Base-by-base conservation (phyloP, 2,888 invertebrate species). In the Heliconius sara region DNA sequence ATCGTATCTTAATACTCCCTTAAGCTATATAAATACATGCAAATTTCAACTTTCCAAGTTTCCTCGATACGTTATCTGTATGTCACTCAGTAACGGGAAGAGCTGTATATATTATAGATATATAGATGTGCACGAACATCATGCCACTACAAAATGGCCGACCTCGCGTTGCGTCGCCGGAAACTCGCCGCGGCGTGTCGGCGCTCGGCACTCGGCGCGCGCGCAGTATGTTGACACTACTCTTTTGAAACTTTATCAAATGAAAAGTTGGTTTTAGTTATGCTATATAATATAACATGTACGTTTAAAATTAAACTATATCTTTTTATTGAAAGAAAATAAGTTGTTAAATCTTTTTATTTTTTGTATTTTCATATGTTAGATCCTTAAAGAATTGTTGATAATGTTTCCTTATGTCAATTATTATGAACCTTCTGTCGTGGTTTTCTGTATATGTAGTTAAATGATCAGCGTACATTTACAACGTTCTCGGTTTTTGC, bases 91-190 rank as follows among this genome's bases (percentile, higher is more conserved):
- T 60, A 60, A 60, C 10, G 60, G 60, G n/a, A n/a, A 19, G 52
- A 52, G 22, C 9, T 22, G 19, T 52, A 22, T 22, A 52, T 52
- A 22, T 22, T 52, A 52, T 52, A 52, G 3, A n/a, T n/a, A 57
- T 7, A 60, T 60, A 60, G 22, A 60, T 12, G 67, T 34, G 43
- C 25, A 70, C 43, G 43, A n/a, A 16, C 43, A 47, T 25, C n/a
- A 70, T 16, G 70, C 39, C 57, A 22, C 76, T 47, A 65, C 76
- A 79, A 79, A 65, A 79, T 79, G 79, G 79, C 79, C 74, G 81
- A 79, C 79, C 79, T 79, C 79, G 79, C 66, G 77, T 79, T 7
- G 52, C 52, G 52, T 52, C 77, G 77, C 81, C 79, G 81, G 79
- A 81, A 74, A 76, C 52, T 57, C 65, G 52, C 19, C 52, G 52